phyloP scores from a whole-genome alignment of 1,140 invertebrate genomes.

The Drosophila pachea region DNA sequence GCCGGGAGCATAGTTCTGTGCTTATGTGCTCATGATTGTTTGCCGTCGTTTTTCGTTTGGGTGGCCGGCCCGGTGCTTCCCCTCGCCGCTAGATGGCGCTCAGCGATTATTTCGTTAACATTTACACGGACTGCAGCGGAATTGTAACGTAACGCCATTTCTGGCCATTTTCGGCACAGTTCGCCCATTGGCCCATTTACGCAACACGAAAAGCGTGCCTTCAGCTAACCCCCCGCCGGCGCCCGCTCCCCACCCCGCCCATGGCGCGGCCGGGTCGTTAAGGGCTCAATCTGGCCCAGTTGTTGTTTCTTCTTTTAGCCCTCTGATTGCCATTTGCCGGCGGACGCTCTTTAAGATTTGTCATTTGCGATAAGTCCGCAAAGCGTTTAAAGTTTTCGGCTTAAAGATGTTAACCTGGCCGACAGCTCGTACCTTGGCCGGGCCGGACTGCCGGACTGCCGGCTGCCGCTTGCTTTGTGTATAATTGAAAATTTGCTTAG shows the following conservation, averaged over 20 bases:
- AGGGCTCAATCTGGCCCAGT: background rate
- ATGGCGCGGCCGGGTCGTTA: too few species aligned
- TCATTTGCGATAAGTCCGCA: slow-evolving; percentile 61
- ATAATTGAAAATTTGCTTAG: slow-evolving; percentile 40
- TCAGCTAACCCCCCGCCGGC: too few species aligned
- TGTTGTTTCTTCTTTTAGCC: slow-evolving; percentile 13
- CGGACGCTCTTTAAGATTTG: slow-evolving; percentile 55
- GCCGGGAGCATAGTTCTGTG: background rate
- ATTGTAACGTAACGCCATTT: slow-evolving; percentile 48
- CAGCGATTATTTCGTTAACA: slow-evolving; percentile 68
- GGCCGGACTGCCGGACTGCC: too few species aligned
- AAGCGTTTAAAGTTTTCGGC: slow-evolving; percentile 20
- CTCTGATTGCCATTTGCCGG: slow-evolving; percentile 41
- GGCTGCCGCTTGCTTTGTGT: slow-evolving; percentile 9
- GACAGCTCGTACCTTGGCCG: too few species aligned
- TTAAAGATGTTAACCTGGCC: slow-evolving; percentile 18
- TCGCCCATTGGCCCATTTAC: slow-evolving; percentile 38
- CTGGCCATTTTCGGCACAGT: slow-evolving; percentile 24
- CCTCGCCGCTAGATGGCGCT: slow-evolving; percentile 49
- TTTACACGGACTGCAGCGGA: slow-evolving; percentile 66
- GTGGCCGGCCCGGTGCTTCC: background rate
- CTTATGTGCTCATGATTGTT: slow-evolving; percentile 44
- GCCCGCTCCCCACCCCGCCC: too few species aligned
- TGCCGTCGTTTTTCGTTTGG: slow-evolving; percentile 12
- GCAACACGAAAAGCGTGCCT: background rate